A percentile compares a stretch with the other conserved stretches of the same genome.
phyloP scores from a whole-genome alignment of 2,888 invertebrate genomes.

The Choreutis nemorana region DNA sequence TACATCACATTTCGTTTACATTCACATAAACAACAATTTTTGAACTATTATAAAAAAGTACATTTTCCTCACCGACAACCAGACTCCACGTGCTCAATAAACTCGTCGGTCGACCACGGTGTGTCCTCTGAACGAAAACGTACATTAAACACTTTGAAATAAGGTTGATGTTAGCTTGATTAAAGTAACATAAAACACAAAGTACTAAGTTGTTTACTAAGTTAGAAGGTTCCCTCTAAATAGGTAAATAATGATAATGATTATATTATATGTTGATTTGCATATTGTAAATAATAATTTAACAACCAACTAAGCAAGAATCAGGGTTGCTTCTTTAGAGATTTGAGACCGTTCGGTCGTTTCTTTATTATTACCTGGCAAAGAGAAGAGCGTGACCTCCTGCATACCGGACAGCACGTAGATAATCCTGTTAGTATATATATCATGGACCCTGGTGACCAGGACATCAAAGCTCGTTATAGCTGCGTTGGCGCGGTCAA shows the following conservation, averaged over 20 bases:
- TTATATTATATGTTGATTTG: no score
- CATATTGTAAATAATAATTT: no score
- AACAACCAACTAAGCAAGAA: no score
- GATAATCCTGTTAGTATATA: conserved; percentile 89
- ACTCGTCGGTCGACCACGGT: conserved; percentile 88
- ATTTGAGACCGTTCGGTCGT: no score
- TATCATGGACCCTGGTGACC: conserved; percentile 84
- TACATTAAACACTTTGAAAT: background rate
- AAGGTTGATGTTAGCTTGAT: background rate
- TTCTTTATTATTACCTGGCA: conserved; percentile 77
- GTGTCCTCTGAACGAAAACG: conserved; percentile 64
- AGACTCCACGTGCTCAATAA: conserved; percentile 83
- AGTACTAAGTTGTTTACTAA: no score
- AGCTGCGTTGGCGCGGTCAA: conserved; percentile 76
- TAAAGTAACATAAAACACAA: conserved; percentile 1
- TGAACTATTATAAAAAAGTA: no score
- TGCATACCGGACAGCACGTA: conserved; percentile 90
- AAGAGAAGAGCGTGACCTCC: conserved; percentile 78
- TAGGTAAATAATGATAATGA: no score
- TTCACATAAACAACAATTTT: no score
- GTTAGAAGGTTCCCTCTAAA: no score
- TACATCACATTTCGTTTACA: no score
- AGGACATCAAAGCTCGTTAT: conserved; percentile 82
- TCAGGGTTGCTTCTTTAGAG: no score
- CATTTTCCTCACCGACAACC: conserved; percentile 71